A percentile compares a stretch with the other conserved stretches of the same genome.
Conservation (phyloP, 2,113 vertebrate species). For the Cyanoderma ruficeps region DNA sequence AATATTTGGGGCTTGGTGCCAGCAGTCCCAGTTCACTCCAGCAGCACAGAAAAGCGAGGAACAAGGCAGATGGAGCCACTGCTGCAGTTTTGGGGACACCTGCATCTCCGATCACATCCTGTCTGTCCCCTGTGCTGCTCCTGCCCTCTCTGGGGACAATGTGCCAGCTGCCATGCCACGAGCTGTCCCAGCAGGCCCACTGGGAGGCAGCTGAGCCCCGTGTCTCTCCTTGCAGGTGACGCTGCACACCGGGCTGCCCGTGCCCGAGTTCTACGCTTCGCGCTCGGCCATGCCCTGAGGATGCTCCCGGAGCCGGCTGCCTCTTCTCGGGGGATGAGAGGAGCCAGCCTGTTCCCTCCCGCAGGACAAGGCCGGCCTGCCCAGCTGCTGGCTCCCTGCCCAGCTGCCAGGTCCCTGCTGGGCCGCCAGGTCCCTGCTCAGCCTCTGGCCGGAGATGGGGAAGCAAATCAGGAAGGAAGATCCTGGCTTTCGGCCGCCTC, state of each 20-base stretch:
- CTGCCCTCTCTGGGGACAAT: neutral
- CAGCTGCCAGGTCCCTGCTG: neutral
- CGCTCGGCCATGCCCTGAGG: conserved; percentile 77
- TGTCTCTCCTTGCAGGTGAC: conserved; percentile 80
- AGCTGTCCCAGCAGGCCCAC: neutral
- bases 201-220: accelerated
- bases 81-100: neutral
- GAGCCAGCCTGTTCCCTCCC: conserved; percentile 15
- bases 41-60: neutral
- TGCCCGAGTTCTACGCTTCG: conserved; percentile 93
- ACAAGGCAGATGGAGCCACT: neutral
- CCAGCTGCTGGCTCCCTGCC: neutral
- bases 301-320: conserved; percentile 25
- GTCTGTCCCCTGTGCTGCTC: neutral
- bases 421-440: neutral
- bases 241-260: conserved; percentile 91
- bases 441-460: neutral
- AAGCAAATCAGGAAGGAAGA: neutral
- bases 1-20: neutral
- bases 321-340: neutral
- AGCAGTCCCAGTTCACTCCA: neutral
- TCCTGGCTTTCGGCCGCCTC: neutral
- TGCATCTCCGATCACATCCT: accelerated
- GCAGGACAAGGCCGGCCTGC: neutral
- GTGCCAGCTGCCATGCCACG: neutral